Base-by-base conservation (phyloP, 2,888 invertebrate species). In the Macropis europaea region DNA sequence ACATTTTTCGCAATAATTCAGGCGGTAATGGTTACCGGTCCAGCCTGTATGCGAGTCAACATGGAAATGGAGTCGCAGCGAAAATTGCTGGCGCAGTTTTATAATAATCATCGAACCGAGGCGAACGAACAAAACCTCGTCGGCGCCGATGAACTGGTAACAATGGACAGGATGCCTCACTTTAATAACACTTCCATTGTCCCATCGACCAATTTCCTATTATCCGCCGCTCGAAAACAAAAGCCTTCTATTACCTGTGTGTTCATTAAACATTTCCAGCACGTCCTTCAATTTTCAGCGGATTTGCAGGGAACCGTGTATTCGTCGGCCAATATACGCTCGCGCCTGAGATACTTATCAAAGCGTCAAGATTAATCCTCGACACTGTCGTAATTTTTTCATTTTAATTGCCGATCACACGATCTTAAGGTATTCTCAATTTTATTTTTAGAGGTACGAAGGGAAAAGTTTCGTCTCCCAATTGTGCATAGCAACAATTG, bases 231-330 rank as follows among this genome's bases (percentile, higher is more conserved):
- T 11, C 32, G 43, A 48, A 61, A 69, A 69, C 54, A 69, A 73
- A 68, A 26, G 47, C 19, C 47, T 36, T 17, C 34, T 22, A 48
- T 69, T 53, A 69, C 28, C 56, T 11, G 50, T 9, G 34, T 17
- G 53, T 70, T 67, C 53, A 19, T 70, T 70, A 68, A 72, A 63
- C 54, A 72, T 48, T 72, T 54, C 36, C 63, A 17, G 17, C 34
- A 9, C 43, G 38, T 45, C 32, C 19, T 45, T 47, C 56, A 28
- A 60, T 66, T 47, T 60, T 54, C 48, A 36, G 4, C 13, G 15
- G 15, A 22, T 26, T 53, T 4, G 2, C 15, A 9, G 13, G 3
- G 32, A 28, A 0, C 7, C 24, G 32, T 15, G 11, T 24, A 52
- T 26, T 32, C 22, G 45, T 9, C 30, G 11, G 13, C 15, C 22